Percentiles rank a stretch among this genome's conserved stretches.
phyloP scores from a whole-genome alignment of 1,140 invertebrate genomes.

The Telenomus remus region DNA sequence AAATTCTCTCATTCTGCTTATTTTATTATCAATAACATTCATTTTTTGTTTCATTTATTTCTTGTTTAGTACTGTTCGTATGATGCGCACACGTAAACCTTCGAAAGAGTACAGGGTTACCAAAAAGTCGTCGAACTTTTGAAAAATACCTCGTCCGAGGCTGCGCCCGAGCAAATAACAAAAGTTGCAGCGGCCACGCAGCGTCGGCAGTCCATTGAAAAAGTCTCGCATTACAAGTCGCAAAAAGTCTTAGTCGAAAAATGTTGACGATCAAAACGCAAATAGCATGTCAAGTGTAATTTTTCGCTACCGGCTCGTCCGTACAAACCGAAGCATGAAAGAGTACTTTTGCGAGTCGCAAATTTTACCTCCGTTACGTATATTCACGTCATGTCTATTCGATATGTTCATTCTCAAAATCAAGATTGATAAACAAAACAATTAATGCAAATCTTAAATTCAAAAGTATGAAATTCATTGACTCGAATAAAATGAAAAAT shows the following conservation, averaged over 20 bases:
- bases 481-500: conserved; percentile 4
- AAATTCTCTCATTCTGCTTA: conserved; percentile 58
- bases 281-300: conserved; percentile 23
- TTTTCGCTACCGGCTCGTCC: conserved; percentile 19
- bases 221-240: conserved; percentile 26
- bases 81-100: conserved; percentile 55
- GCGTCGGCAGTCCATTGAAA: conserved; percentile 15
- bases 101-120: conserved; percentile 50
- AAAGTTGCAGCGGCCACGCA: not conserved
- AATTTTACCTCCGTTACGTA: conserved; percentile 25
- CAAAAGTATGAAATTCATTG: conserved; percentile 6
- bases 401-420: conserved; percentile 51
- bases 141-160: conserved; percentile 23
- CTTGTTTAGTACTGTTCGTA: conserved; percentile 57
- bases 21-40: conserved; percentile 62
- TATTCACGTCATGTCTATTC: conserved; percentile 17
- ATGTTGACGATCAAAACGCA: conserved; percentile 14
- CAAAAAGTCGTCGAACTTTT: conserved; percentile 50
- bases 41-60: conserved; percentile 54
- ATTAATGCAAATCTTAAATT: not conserved
- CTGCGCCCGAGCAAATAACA: conserved; percentile 5
- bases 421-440: not conserved
- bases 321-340: conserved; percentile 44
- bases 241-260: conserved; percentile 8
- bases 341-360: conserved; percentile 38